Evolutionary conservation across 1,140 invertebrate species (phyloP), one percentile per base, ranked within the genome.

Genomic region (Tetragnatha versicolor): DNA sequence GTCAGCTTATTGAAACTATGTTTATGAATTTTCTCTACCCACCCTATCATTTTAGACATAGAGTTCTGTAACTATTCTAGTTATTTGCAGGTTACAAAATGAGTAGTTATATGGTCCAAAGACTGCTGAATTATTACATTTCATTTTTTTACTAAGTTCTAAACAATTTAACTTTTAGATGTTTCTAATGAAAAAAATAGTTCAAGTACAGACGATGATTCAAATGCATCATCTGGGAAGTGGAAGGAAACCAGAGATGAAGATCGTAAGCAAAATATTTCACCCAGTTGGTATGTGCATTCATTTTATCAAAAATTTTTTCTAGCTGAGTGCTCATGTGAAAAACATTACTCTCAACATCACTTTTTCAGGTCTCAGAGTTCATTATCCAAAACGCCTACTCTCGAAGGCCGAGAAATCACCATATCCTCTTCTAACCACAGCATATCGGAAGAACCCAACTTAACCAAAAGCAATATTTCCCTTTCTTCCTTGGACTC

Each of bases 351-450:
- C 25, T 20, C 1, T 4, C 10, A 53, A 20, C 0, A 55, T 12
- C 2, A 55, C 42, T 37, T 5, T 72, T 27, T 63, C 29, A 73
- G 60, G 70, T 73, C 68, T 37, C 25, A 42, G 45, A 51, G 37
- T 33, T 53, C 68, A 39, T 42, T 61, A 53, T 22, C 60, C 0
- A 76, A 68, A 65, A 51, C 53, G 37, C 29, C 31, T 25, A 69
- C 55, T 22, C 66, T 53, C 63, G 61, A 76, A 3, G 65, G 60
- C 47, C 65, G 63, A 20, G 79, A 83, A 79, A 81, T 83, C 27
- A 83, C 81, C 10, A 79, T 83, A 12, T 81, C 80, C 35, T n/a
- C n/a, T n/a, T 81, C 82, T 14, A 80, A 70, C 55, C 82, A 83
- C 47, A 83, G 82, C 49, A 81, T 81, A 35, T 69, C 81, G 45